These are phyloP conservation scores for Aphaenogaster floridana DNA, from an alignment of 1,140 invertebrate genomes.

Conservation along the genomic window DNA sequence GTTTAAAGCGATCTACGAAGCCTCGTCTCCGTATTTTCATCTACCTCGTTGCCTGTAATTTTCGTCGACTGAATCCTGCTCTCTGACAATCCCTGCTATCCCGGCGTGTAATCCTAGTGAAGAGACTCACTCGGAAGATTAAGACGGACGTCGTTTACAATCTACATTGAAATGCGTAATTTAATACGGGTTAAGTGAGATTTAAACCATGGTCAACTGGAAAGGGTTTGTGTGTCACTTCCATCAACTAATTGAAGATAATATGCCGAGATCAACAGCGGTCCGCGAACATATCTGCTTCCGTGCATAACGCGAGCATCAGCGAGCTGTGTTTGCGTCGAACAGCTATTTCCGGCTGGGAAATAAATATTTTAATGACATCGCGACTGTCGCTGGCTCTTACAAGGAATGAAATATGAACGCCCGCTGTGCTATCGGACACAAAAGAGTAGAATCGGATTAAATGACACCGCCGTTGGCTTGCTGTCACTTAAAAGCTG, in stretches of 20 bases:
- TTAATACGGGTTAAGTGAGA: slow-evolving; percentile 24
- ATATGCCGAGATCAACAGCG: slow-evolving; percentile 1
- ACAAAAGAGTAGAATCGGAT: slow-evolving; percentile 47
- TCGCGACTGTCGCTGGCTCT: background rate
- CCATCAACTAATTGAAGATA: slow-evolving; percentile 50
- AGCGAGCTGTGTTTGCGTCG: background rate
- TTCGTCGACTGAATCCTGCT: background rate
- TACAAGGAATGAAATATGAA: slow-evolving; percentile 56
- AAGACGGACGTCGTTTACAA: slow-evolving; percentile 33
- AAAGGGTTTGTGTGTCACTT: slow-evolving; percentile 2
- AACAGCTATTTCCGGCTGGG: slow-evolving; percentile 21
- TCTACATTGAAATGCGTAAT: slow-evolving; percentile 42
- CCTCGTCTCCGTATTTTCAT: slow-evolving; percentile 23
- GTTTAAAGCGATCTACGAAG: background rate
- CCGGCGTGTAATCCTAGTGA: background rate
- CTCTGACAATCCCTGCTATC: slow-evolving; percentile 14
- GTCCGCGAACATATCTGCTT: background rate
- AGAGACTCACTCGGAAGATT: slow-evolving; percentile 29
- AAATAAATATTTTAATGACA: slow-evolving; percentile 53
- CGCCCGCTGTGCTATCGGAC: background rate
- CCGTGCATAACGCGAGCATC: background rate
- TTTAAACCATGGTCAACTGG: slow-evolving; percentile 20
- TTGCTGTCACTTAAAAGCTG: slow-evolving; percentile 34
- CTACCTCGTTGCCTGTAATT: slow-evolving; percentile 11
- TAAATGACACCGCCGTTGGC: slow-evolving; percentile 24